Base-by-base conservation (phyloP, 2,888 invertebrate species). In the Dicranocentrus wangi region DNA sequence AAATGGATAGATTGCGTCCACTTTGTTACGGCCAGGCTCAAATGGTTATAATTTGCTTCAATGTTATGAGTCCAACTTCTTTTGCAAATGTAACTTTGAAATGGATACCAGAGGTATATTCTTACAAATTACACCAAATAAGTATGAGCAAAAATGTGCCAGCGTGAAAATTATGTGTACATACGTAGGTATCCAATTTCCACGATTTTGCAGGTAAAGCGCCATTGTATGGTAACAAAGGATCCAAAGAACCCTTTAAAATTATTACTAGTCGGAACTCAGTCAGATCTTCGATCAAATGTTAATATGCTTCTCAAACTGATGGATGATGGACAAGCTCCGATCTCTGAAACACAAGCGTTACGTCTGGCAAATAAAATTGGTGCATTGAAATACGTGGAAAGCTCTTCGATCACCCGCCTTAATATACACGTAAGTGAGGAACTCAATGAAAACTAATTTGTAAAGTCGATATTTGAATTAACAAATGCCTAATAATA, bases 321-420 rank as follows among this genome's bases (percentile, higher is more conserved):
- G 65, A 70, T 82, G 58, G 83, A 83, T 32, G 80, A 84, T 76
- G 86, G 86, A 84, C 82, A 82, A 42, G 70, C 83, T 77, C 86
- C 86, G 53, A 60, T 86, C 28, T 75, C 86, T n/a, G 86, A 86
- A 70, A 69, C 80, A 7, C 76, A 77, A 55, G 85, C 84, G 7
- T n/a, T 85, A 10, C 66, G 80, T 43, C 70, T 97, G 96, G 95
- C 96, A 65, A 97, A 96, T 90, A 97, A 97, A 91, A 97, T 97
- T 83, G 95, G 95, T 87, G 96, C 98, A 27, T 97, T 98, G 66
- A 98, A 98, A 90, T 99, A 98, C 91, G 92, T 98, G 88, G 99
- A 99, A 90, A 99, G 98, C 90, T 98, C 98, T 21, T 97, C 98
- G 87, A 92, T 99, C 85, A 98, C 98, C 88, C 98, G 98, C 91